A percentile compares a stretch with the other conserved stretches of the same genome.
These are phyloP conservation scores for Lagorchestes hirsutus DNA, from an alignment of 2,797 vertebrate genomes.

Conservation along the genomic window DNA sequence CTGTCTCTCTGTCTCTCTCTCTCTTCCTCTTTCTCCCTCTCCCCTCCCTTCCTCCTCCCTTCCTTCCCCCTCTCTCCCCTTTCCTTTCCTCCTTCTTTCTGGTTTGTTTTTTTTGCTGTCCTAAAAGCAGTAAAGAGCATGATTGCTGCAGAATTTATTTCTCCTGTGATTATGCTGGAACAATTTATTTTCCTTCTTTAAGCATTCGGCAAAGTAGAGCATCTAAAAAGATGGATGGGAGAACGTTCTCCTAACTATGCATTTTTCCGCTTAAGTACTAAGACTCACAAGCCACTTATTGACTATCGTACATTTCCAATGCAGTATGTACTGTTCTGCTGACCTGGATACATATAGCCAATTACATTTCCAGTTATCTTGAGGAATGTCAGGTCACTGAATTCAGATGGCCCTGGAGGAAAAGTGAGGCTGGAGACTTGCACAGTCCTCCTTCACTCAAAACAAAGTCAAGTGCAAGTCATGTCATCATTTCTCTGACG, in stretches of 20 bases:
- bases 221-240: constrained; percentile 69
- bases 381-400: too few relatives aligned
- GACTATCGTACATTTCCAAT: background rate
- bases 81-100: background rate
- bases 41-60: background rate
- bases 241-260: constrained; percentile 38
- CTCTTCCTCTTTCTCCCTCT: background rate
- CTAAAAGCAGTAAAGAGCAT: constrained; percentile 4
- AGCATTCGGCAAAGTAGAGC: constrained; percentile 67
- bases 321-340: background rate
- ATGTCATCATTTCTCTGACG: too few relatives aligned
- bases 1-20: background rate
- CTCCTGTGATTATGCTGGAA: background rate
- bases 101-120: background rate
- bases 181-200: constrained; percentile 69
- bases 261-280: constrained; percentile 57
- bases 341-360: constrained; percentile 52
- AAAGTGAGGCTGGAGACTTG: too few relatives aligned
- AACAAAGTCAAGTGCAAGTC: too few relatives aligned
- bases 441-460: too few relatives aligned
- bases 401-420: too few relatives aligned
- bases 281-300: constrained; percentile 60
- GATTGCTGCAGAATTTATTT: background rate
- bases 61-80: background rate
- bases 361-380: constrained; percentile 24